Conservation (phyloP, 2,797 vertebrate species). For the Spondyliosoma cantharus region DNA sequence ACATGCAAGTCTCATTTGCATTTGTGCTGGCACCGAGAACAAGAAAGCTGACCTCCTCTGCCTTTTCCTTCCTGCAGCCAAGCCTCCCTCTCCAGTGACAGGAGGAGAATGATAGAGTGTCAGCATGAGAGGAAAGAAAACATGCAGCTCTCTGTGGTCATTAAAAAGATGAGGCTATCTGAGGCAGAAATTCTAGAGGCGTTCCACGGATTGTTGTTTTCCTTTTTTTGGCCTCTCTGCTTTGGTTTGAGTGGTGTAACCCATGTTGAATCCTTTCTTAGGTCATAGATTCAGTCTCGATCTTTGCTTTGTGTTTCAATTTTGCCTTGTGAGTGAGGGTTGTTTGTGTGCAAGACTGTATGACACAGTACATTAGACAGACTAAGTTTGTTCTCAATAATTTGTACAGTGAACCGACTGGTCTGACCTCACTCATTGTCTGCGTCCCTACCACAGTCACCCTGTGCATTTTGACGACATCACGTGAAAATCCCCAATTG, state of each 20-base stretch:
- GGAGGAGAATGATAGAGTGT: conserved; percentile 17
- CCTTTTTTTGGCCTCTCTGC: neutral
- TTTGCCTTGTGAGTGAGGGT: neutral
- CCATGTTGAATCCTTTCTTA: neutral
- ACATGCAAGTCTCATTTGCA: conserved; percentile 39
- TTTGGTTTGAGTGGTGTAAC: neutral
- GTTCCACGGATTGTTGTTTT: neutral
- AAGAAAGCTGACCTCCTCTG: conserved; percentile 62
- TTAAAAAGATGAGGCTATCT: conserved; percentile 19
- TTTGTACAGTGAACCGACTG: neutral
- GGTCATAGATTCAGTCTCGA: neutral
- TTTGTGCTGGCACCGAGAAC: conserved; percentile 48
- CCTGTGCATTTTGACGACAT: neutral
- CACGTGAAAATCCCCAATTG: neutral
- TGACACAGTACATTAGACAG: neutral
- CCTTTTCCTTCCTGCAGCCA: conserved; percentile 37
- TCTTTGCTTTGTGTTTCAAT: neutral
- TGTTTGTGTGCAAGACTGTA: neutral
- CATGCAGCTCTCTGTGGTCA: conserved; percentile 10
- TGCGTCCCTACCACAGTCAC: neutral
- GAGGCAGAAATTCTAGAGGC: neutral
- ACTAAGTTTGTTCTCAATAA: neutral
- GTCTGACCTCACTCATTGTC: neutral
- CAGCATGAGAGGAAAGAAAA: conserved; percentile 17
- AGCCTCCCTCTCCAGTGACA: conserved; percentile 36